Conservation (phyloP, 2,888 invertebrate species). For the Sepioteuthis lessoniana region DNA sequence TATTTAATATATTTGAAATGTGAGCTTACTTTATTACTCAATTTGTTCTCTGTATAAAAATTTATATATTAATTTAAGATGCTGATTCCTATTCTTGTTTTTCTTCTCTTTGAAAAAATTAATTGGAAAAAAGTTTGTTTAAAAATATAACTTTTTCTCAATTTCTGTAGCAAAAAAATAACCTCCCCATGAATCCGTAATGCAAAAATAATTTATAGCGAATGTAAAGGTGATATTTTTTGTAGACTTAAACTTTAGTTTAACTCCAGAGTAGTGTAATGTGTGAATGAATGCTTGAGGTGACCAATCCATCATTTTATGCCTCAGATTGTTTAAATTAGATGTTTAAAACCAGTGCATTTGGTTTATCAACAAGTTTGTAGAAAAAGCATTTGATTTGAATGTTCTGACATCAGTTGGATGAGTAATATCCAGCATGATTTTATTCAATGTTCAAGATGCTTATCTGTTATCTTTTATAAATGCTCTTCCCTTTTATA, state of each 20-base stretch:
- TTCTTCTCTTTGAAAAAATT: too few relatives aligned
- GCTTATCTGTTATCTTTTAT: conserved; percentile 8
- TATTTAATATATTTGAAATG: too few relatives aligned
- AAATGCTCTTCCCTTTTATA: neutral
- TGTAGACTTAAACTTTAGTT: neutral
- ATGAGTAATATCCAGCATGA: conserved; percentile 10
- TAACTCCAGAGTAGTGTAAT: neutral
- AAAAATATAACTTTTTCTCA: neutral
- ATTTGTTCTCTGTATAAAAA: too few relatives aligned
- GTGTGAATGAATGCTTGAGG: conserved; percentile 18
- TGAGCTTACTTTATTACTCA: too few relatives aligned
- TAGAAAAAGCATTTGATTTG: conserved; percentile 23
- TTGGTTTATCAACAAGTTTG: neutral
- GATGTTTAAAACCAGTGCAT: neutral
- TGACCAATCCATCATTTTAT: neutral
- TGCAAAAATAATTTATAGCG: neutral
- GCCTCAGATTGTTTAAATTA: neutral
- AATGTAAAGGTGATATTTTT: neutral
- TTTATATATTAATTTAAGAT: too few relatives aligned
- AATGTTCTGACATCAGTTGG: neutral
- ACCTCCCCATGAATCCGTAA: neutral
- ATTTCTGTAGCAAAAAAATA: neutral
- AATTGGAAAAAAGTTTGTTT: neutral
- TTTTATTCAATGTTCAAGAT: conserved; percentile 33
- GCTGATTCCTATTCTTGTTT: too few relatives aligned